These are phyloP conservation scores for Leuciscus waleckii DNA, from an alignment of 2,797 vertebrate species.

Conservation along the genomic window DNA sequence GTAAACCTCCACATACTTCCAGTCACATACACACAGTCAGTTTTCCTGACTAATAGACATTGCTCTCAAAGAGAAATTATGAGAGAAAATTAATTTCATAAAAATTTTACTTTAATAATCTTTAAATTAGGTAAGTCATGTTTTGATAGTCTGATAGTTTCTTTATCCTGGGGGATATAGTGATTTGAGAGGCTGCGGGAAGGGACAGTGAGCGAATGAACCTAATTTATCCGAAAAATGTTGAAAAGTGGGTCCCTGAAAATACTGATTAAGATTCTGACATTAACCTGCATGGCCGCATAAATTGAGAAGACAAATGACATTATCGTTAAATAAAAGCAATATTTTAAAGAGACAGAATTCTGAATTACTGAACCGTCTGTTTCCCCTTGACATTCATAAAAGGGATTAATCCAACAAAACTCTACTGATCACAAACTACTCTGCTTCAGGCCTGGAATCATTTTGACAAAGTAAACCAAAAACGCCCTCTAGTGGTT, in stretches of 20 bases:
- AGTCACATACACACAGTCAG: not conserved
- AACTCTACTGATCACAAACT: not conserved
- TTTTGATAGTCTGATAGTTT: not conserved
- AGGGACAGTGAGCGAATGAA: not conserved
- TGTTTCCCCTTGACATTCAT: not conserved
- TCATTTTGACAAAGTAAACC: not conserved
- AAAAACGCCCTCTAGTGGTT: not conserved
- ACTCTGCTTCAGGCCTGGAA: not conserved
- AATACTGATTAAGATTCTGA: not conserved
- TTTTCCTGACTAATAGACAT: conserved; percentile 10
- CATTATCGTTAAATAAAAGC: not conserved
- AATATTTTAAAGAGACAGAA: not conserved
- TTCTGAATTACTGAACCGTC: not conserved
- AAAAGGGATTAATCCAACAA: not conserved
- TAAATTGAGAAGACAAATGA: not conserved
- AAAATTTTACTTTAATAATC: not conserved
- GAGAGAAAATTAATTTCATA: not conserved
- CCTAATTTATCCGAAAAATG: not conserved
- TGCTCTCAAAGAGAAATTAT: not conserved
- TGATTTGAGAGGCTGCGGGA: not conserved
- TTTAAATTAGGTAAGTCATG: not conserved
- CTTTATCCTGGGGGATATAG: not conserved
- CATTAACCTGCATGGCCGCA: not conserved
- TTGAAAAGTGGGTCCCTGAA: not conserved
- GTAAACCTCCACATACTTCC: not conserved